Evolutionary conservation across 2,797 vertebrate species (phyloP).

Genomic region (Lutjanus argentimaculatus): DNA sequence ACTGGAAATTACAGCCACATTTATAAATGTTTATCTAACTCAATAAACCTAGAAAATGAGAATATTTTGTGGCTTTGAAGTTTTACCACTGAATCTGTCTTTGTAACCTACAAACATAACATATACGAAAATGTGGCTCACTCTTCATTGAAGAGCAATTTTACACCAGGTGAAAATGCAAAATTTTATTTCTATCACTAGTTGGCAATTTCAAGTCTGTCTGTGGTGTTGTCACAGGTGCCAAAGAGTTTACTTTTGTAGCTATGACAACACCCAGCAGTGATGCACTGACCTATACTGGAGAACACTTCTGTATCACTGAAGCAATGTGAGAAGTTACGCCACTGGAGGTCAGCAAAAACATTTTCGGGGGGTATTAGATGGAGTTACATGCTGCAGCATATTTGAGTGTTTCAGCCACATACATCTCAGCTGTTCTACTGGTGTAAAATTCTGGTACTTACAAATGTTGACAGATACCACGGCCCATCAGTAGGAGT

Average conservation of each 20-base stretch:
- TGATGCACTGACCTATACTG: neutral
- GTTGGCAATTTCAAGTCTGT: neutral
- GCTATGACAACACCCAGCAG: neutral
- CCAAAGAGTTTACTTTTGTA: neutral
- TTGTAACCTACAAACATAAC: too few relatives aligned
- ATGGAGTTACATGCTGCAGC: neutral
- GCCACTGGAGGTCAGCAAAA: slow-evolving; percentile 1
- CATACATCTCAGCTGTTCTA: neutral
- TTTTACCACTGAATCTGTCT: neutral
- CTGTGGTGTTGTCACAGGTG: neutral
- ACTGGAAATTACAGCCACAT: neutral
- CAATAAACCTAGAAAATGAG: neutral
- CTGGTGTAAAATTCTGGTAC: too few relatives aligned
- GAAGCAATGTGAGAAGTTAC: neutral
- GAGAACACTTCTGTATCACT: neutral
- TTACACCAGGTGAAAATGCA: neutral
- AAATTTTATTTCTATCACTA: neutral
- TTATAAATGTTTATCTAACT: neutral
- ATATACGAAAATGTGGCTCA: too few relatives aligned
- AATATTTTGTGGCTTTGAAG: too few relatives aligned
- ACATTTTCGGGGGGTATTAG: neutral
- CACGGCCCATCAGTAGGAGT: neutral
- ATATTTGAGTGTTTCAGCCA: neutral
- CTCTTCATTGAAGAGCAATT: too few relatives aligned
- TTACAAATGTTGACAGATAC: neutral